phyloP scores from a whole-genome alignment of 2,797 vertebrate genomes.

The Cossypha caffra region DNA sequence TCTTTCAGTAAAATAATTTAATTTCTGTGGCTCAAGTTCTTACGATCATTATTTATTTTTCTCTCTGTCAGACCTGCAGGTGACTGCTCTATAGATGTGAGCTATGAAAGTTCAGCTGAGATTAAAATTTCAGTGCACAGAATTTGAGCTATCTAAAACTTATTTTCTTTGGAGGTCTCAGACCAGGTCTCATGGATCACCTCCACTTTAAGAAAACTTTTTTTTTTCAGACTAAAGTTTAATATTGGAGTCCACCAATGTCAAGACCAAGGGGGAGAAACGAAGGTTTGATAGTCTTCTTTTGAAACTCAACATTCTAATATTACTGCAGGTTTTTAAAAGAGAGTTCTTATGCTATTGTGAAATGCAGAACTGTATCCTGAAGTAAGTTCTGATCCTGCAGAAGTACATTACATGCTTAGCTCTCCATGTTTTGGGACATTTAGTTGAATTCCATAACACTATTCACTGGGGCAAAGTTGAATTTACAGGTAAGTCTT shows the following conservation, averaged over 20 bases:
- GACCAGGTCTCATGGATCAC: not conserved
- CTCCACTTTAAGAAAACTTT: not conserved
- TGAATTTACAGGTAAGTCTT: not conserved
- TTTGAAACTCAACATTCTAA: not conserved
- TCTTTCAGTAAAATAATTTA: not conserved
- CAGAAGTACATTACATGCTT: not conserved
- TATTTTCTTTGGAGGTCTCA: not conserved
- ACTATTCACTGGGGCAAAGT: not conserved
- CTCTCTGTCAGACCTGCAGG: not conserved
- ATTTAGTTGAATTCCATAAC: not conserved
- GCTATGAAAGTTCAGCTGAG: not conserved
- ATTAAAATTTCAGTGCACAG: not conserved
- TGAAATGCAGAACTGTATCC: not conserved
- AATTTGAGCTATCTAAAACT: not conserved
- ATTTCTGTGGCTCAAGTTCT: not conserved
- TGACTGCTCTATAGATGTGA: not conserved
- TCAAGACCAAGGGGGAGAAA: not conserved
- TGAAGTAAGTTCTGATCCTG: not conserved
- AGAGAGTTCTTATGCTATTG: not conserved
- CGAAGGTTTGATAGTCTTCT: accelerated
- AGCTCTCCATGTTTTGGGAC: not conserved
- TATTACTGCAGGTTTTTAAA: not conserved
- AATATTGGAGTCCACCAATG: not conserved
- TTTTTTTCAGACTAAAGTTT: not conserved
- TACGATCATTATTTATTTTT: not conserved